These are phyloP conservation scores for Yponomeuta plumbellus DNA, from an alignment of 2,888 invertebrate genomes.

Conservation along the genomic window DNA sequence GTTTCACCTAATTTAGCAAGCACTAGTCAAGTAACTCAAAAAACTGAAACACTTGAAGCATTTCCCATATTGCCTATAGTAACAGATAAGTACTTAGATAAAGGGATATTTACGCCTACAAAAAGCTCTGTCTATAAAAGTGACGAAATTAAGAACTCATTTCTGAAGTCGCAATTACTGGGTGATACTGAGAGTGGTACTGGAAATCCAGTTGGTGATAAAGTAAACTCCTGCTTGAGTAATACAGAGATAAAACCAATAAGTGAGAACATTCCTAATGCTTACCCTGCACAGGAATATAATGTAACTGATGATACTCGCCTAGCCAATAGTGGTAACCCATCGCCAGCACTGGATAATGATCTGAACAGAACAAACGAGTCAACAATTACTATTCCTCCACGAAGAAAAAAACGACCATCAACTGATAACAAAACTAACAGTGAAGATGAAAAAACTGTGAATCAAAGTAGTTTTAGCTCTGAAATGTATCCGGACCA, in stretches of 20 bases:
- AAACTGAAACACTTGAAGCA: conserved; percentile 7
- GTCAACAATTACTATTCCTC: conserved; percentile 58
- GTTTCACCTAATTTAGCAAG: conserved; percentile 24
- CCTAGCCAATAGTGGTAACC: conserved; percentile 45
- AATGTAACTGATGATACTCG: conserved; percentile 64
- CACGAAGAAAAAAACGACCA: conserved; percentile 56
- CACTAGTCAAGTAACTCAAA: conserved; percentile 10
- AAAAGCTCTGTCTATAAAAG: conserved; percentile 50
- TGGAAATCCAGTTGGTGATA: conserved; percentile 20
- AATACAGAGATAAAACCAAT: neutral
- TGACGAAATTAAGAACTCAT: conserved; percentile 58
- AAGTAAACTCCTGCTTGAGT: neutral
- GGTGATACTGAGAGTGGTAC: conserved; percentile 27
- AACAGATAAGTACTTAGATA: neutral
- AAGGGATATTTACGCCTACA: conserved; percentile 25
- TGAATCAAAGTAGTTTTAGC: neutral
- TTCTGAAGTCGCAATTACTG: conserved; percentile 62
- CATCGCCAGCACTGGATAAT: conserved; percentile 27
- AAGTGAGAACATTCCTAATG: conserved; percentile 21
- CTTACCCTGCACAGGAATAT: conserved; percentile 36
- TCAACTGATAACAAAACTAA: conserved; percentile 25
- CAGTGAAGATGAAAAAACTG: conserved; percentile 14
- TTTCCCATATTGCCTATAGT: neutral
- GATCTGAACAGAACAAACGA: conserved; percentile 36
- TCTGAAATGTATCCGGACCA: conserved; percentile 81